Evolutionary conservation across 2,888 invertebrate genomes (phyloP), one percentile per base, ranked within the genome.

Genomic region (Lymantria monacha): DNA sequence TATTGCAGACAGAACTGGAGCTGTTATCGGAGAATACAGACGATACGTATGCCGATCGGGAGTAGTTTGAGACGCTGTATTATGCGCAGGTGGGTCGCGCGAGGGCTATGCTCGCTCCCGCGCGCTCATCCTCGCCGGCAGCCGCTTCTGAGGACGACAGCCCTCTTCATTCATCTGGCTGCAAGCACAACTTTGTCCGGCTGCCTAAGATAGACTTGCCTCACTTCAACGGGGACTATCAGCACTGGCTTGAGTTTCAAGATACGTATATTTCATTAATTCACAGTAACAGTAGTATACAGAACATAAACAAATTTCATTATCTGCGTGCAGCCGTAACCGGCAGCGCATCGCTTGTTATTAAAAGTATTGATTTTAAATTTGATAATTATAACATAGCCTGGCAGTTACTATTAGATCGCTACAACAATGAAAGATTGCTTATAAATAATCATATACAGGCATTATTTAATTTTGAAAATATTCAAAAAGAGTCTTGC

Each of bases 381-480:
- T 40, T 47, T 0, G 49, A 46, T 11, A 59, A 67, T 46, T 67
- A 67, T 38, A 11, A 43, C 9, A 46, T 58, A 36, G 63, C 57
- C 2, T 67, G 60, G 64, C 41, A 57, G 1, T 49, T 63, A 40
- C 51, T 66, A n/a, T 55, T 49, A n/a, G 55, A 61, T 0, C 36
- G 63, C 9, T 66, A 46, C 40, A 49, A 67, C 44, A 67, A 67
- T 13, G 54, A 52, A 11, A 50, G 57, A 7, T 38, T 69, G 7
- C 42, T 69, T 2, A 42, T 63, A 0, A 55, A 60, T 37, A 55
- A 63, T 31, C 69, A 66, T 44, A 41, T 69, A 3, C 46, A 62
- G 12, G 55, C 63, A 0, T 48, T 66, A 33, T 66, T 66, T 46
- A 51, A 53, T 42, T 43, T 60, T 22, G 51, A 63, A n/a, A 12